Evolutionary conservation across 1,140 invertebrate genomes (phyloP).

Genomic region (Streblospio benedicti): DNA sequence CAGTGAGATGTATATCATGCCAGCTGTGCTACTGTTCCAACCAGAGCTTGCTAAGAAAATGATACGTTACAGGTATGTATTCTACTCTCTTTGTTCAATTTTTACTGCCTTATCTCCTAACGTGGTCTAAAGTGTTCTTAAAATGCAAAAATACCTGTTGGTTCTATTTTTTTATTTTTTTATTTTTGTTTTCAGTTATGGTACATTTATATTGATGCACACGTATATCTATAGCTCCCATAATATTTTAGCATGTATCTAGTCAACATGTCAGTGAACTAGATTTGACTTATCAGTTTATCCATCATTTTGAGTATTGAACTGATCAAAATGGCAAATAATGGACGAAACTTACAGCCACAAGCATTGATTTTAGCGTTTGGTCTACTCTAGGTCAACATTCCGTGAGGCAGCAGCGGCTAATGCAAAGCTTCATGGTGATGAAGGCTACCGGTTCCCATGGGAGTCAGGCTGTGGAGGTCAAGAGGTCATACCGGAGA

Average conservation of each 20-base stretch:
- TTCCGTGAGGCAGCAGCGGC: background rate
- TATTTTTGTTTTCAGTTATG: too few relatives aligned
- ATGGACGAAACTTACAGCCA: background rate
- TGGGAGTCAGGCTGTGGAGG: constrained; percentile 16
- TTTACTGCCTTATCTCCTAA: too few relatives aligned
- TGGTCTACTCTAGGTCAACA: background rate
- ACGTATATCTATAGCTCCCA: too few relatives aligned
- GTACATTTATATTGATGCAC: too few relatives aligned
- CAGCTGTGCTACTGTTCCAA: constrained; percentile 15
- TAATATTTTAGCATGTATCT: too few relatives aligned
- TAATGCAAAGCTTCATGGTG: constrained; percentile 2
- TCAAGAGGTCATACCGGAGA: constrained; percentile 6
- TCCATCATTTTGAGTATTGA: too few relatives aligned
- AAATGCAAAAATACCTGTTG: too few relatives aligned
- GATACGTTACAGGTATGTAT: constrained; percentile 4
- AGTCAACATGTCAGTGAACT: too few relatives aligned
- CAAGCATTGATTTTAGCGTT: background rate
- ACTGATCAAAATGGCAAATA: background rate
- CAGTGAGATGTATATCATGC: constrained; percentile 18
- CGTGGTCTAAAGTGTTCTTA: too few relatives aligned
- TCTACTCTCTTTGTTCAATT: too few relatives aligned
- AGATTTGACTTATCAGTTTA: too few relatives aligned
- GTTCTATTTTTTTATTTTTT: too few relatives aligned
- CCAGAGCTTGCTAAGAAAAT: constrained; percentile 11
- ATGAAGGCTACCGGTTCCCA: constrained; percentile 10